A percentile compares a stretch with the other conserved stretches of the same genome.
phyloP scores from a whole-genome alignment of 2,888 invertebrate species.

The Mesochorus sp. region DNA sequence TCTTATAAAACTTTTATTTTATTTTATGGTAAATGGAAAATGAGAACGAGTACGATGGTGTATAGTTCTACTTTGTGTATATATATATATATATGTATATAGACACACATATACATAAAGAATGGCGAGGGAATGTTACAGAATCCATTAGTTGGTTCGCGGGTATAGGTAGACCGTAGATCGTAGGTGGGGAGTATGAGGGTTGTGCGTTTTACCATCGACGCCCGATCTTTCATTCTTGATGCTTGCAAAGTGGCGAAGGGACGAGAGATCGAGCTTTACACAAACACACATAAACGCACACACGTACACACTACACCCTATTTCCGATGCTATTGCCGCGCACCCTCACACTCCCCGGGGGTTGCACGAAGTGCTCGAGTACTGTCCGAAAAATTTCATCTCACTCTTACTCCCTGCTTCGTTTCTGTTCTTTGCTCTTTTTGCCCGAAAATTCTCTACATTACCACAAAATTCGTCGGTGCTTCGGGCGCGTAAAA shows the following conservation, averaged over 20 bases:
- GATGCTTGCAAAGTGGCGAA: conserved; percentile 54
- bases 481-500: conserved; percentile 52
- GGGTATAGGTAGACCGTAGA: conserved; percentile 33
- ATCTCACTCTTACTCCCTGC: conserved; percentile 1
- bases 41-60: no score
- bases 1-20: no score
- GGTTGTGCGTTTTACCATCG: conserved; percentile 73
- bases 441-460: conserved; percentile 46
- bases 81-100: no score
- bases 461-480: conserved; percentile 67
- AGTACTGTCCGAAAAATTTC: conserved; percentile 47
- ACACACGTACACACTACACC: not conserved
- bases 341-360: conserved; percentile 17
- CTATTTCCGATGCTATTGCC: not conserved
- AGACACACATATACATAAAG: not conserved
- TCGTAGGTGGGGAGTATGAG: conserved; percentile 11
- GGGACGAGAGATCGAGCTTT: conserved; percentile 35
- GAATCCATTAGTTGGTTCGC: conserved; percentile 75
- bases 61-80: no score
- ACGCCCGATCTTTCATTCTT: conserved; percentile 76
- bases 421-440: not conserved
- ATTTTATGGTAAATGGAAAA: no score
- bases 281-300: not conserved
- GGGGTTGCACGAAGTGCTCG: conserved; percentile 36
- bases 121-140: conserved; percentile 50